These are phyloP conservation scores for Columba janthina DNA, from an alignment of 2,113 vertebrate genomes.

Conservation along the genomic window DNA sequence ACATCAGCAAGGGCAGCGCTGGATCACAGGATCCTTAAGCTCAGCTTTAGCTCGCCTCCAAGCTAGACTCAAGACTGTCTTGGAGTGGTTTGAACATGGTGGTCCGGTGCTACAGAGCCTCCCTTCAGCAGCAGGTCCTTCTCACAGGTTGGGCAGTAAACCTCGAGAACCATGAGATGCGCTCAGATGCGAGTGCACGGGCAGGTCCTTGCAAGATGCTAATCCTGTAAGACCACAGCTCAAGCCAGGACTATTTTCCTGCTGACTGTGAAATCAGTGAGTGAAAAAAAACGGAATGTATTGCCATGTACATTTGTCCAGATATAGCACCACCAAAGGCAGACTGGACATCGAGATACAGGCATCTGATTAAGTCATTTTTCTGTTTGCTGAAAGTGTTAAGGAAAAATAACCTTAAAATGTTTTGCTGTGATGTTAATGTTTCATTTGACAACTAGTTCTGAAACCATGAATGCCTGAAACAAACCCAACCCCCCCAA, in stretches of 20 bases:
- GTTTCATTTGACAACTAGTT: background rate
- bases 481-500: background rate
- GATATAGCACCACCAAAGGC: background rate
- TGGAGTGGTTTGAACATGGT: fast-evolving
- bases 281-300: background rate
- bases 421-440: background rate
- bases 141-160: background rate
- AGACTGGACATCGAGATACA: background rate
- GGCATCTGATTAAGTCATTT: background rate
- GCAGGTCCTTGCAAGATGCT: constrained; percentile 17
- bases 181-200: background rate
- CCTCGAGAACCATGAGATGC: background rate
- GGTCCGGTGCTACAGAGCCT: background rate
- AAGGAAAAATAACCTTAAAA: background rate
- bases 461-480: background rate
- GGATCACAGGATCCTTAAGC: background rate
- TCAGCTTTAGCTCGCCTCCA: background rate
- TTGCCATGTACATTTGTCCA: constrained; percentile 16
- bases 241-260: constrained; percentile 53
- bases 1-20: background rate
- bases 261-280: background rate
- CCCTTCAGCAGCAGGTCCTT: background rate
- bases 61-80: background rate
- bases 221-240: constrained; percentile 15
- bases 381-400: constrained; percentile 4